These are phyloP conservation scores for Parauchenoglanis punctatus DNA, from an alignment of 2,797 vertebrate species.

Conservation along the genomic window DNA sequence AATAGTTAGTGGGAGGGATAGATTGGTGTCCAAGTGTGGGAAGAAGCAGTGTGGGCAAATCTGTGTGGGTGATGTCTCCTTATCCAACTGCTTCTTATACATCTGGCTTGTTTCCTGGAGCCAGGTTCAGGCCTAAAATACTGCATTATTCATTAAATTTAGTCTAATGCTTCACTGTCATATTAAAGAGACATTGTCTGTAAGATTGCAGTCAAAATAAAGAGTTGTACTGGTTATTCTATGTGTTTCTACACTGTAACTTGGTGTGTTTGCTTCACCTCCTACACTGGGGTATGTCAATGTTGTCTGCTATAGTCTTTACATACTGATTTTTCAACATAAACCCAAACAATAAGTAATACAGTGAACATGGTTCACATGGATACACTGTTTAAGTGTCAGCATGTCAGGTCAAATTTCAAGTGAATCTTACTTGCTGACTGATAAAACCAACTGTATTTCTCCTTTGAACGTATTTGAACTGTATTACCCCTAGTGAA, in stretches of 20 bases:
- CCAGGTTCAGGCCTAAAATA: neutral
- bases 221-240: neutral
- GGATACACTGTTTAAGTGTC: neutral
- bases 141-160: neutral
- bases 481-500: constrained; percentile 79
- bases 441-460: constrained; percentile 2
- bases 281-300: neutral
- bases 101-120: neutral
- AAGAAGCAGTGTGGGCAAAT: constrained; percentile 32
- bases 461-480: constrained; percentile 37
- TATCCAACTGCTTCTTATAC: constrained; percentile 26
- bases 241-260: neutral
- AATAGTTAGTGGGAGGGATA: constrained; percentile 31
- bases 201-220: neutral
- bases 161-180: neutral
- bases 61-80: constrained; percentile 46
- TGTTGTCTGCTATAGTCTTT: neutral
- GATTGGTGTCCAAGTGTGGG: constrained; percentile 45
- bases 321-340: neutral
- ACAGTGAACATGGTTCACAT: neutral
- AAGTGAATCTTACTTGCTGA: neutral
- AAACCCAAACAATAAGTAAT: neutral
- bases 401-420: neutral
- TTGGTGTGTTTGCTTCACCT: neutral
- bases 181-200: neutral